phyloP scores from a whole-genome alignment of 2,888 invertebrate genomes.

The Nycteola revayana region DNA sequence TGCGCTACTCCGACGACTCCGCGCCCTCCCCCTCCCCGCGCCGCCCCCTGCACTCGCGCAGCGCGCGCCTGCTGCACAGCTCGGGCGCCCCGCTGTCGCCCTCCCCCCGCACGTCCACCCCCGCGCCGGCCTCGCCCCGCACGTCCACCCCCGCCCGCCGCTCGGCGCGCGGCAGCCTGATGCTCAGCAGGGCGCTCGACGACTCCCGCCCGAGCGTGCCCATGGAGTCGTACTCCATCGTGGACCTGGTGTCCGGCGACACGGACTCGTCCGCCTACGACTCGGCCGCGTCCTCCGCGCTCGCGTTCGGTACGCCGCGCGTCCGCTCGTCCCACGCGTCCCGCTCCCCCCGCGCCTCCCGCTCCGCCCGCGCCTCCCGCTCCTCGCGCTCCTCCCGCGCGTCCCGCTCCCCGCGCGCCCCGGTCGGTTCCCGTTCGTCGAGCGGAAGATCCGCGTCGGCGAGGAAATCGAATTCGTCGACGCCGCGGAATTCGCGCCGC shows the following conservation, averaged over 20 bases:
- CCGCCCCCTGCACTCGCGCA: slow-evolving; percentile 47
- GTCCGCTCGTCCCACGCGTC: slow-evolving; percentile 33
- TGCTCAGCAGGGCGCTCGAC: no score
- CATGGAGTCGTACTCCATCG: slow-evolving; percentile 62
- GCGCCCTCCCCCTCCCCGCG: slow-evolving; percentile 46
- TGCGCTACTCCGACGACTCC: slow-evolving; percentile 51
- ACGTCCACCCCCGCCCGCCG: slow-evolving; percentile 30
- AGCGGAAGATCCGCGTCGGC: slow-evolving; percentile 21
- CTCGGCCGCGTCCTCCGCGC: slow-evolving; percentile 43
- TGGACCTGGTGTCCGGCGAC: slow-evolving; percentile 61
- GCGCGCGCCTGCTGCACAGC: slow-evolving; percentile 43
- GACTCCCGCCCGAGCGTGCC: no score
- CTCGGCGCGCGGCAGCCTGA: not conserved
- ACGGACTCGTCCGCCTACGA: slow-evolving; percentile 51
- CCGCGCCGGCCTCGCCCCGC: slow-evolving; percentile 5
- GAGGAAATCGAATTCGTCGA: slow-evolving; percentile 43
- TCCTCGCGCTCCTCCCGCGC: slow-evolving; percentile 4
- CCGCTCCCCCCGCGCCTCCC: slow-evolving; percentile 9
- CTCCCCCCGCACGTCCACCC: slow-evolving; percentile 9
- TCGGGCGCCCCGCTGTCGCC: slow-evolving; percentile 27
- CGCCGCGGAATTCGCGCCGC: slow-evolving; percentile 6
- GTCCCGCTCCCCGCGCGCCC: slow-evolving; percentile 4
- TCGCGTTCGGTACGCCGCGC: slow-evolving; percentile 45
- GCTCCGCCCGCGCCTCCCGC: slow-evolving; percentile 4
- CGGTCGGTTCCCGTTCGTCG: slow-evolving; percentile 13